phyloP scores from a whole-genome alignment of 2,797 vertebrate genomes.

The Geotrypetes seraphini region DNA sequence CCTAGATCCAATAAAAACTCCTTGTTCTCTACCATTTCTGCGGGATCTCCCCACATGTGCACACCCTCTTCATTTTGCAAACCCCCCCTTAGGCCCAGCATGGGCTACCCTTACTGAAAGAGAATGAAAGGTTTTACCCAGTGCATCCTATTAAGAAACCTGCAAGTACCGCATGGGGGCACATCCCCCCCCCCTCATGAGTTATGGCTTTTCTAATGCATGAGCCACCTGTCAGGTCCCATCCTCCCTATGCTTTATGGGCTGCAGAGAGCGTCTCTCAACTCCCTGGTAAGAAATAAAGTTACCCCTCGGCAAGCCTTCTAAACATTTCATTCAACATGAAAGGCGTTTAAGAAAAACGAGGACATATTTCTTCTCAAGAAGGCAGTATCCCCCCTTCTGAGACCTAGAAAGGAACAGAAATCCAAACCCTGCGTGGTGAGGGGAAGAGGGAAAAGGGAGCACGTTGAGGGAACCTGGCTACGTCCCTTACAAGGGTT shows the following conservation, averaged over 20 bases:
- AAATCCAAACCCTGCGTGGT: conserved; percentile 30
- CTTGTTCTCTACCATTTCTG: fast-evolving
- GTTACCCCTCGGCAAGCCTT: conserved; percentile 88
- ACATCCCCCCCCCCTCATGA: conserved; percentile 54
- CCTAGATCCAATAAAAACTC: too few species aligned
- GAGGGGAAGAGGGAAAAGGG: conserved; percentile 19
- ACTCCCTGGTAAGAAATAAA: conserved; percentile 99
- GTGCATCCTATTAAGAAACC: too few species aligned
- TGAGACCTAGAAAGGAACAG: conserved; percentile 50
- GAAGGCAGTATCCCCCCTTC: conserved; percentile 73
- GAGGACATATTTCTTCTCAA: conserved; percentile 85
- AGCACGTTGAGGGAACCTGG: too few species aligned
- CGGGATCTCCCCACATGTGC: not conserved
- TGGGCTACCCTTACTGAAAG: not conserved
- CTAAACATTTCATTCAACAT: conserved; percentile 99
- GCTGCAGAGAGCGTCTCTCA: conserved; percentile 91
- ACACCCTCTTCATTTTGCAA: not conserved
- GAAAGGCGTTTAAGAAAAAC: conserved; percentile 90
- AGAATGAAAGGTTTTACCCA: not conserved
- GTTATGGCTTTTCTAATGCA: conserved; percentile 77
- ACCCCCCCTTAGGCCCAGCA: not conserved
- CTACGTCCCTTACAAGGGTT: too few species aligned
- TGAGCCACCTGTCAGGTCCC: conserved; percentile 74
- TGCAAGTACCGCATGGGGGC: conserved; percentile 25
- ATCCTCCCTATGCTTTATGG: conserved; percentile 80